Evolutionary conservation across 2,888 invertebrate species (phyloP), one percentile per base, ranked within the genome.

Genomic region (Tiliacea aurago): DNA sequence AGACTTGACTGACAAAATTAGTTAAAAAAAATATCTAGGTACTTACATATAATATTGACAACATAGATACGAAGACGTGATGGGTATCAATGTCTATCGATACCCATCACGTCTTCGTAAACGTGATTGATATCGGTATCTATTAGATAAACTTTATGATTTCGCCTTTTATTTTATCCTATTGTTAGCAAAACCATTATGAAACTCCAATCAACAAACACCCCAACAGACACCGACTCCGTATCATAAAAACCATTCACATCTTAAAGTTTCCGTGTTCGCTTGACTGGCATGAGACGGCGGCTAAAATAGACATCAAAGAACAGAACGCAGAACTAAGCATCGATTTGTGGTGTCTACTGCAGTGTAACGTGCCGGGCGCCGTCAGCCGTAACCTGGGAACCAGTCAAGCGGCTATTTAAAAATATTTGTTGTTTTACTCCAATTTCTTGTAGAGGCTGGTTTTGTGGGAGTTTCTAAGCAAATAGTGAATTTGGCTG

Each of bases 271-370:
- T 80, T 56, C 33, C 41, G 9, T 71, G 49, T 63, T 18, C 76
- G 43, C 80, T 78, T 76, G 81, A 85, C 64, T 80, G 66, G 73
- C 49, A 18, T 18, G 45, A 76, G 66, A 67, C 73, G 58, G 59
- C 53, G 55, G 61, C 10, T 63, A 76, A 73, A 83, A 78, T 76
- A 85, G 72, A 85, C 76, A 84, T 84, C 86, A 85, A 85, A 85
- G 80, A 78, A 49, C 69, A 43, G 43, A 55, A 65, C 45, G 41
- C 47, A 73, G 68, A 63, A 43, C 62, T 65, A 76, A 76, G 68
- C 75, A 81, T 83, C 77, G 81, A 77, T 83, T 78, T 79, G 81
- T 64, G 79, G 74, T 77, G 71, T 79, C 70, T 79, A 81, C 70
- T 81, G 81, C 76, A 83, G 63, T 77, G 80, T 78, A 70, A 73